Conservation (phyloP, 2,888 invertebrate genomes). For the Adelognathus sp. region DNA sequence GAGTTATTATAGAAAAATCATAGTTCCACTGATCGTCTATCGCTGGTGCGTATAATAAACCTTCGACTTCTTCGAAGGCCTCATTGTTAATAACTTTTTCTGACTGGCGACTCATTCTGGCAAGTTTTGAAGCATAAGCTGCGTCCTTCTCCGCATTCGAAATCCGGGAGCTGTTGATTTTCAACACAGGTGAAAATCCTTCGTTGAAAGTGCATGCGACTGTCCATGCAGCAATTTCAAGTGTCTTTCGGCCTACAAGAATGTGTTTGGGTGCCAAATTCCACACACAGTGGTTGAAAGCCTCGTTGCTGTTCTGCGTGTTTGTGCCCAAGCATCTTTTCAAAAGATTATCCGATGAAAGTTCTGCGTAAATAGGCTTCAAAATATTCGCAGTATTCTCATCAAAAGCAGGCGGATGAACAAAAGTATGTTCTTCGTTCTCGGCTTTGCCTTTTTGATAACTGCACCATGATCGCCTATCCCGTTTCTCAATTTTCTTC, state of each 20-base stretch:
- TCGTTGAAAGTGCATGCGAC: conserved; percentile 62
- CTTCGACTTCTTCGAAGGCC: too few relatives aligned
- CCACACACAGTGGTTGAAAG: conserved; percentile 60
- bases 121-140: too few relatives aligned
- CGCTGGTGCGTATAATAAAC: too few relatives aligned
- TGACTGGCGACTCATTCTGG: too few relatives aligned
- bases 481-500: too few relatives aligned
- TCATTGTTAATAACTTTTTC: too few relatives aligned
- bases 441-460: conserved; percentile 12
- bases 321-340: conserved; percentile 58
- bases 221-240: conserved; percentile 55
- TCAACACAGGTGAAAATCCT: conserved; percentile 58
- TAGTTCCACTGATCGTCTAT: too few relatives aligned
- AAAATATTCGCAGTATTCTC: conserved; percentile 47
- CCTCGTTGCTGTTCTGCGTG: conserved; percentile 62
- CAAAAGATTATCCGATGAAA: conserved; percentile 50
- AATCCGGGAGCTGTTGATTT: too few relatives aligned
- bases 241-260: conserved; percentile 53
- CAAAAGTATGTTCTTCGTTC: background rate
- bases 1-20: too few relatives aligned
- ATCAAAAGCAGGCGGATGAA: conserved; percentile 52
- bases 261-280: conserved; percentile 59
- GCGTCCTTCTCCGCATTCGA: too few relatives aligned
- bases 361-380: conserved; percentile 54
- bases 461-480: conserved; percentile 54